phyloP scores from a whole-genome alignment of 2,113 vertebrate genomes.

The Colinus virginianus region DNA sequence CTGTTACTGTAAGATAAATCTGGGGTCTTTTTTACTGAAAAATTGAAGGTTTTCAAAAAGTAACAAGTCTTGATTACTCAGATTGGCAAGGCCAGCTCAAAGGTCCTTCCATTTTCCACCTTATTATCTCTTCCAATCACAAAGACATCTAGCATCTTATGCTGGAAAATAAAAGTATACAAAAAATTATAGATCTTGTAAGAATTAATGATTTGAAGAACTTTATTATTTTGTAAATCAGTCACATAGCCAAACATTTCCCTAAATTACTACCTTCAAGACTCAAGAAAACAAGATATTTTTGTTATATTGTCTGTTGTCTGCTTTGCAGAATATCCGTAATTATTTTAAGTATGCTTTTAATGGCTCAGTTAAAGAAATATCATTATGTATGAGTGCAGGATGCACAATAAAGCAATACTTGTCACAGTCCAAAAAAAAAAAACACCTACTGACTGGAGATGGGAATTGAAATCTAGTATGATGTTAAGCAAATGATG shows the following conservation, averaged over 20 bases:
- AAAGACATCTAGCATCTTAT: neutral
- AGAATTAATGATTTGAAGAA: neutral
- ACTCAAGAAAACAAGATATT: neutral
- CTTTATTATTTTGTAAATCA: neutral
- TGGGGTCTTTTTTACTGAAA: neutral
- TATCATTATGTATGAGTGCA: neutral
- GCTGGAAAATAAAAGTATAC: neutral
- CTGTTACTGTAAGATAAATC: neutral
- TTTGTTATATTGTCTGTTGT: neutral
- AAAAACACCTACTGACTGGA: neutral
- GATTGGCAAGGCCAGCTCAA: neutral
- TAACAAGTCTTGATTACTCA: neutral
- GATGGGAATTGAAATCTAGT: neutral
- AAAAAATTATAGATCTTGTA: neutral
- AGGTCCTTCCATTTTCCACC: neutral
- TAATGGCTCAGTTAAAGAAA: neutral
- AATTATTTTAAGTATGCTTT: neutral
- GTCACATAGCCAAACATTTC: neutral
- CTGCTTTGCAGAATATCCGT: neutral
- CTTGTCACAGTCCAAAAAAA: neutral
- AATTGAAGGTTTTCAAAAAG: neutral
- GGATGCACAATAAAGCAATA: neutral
- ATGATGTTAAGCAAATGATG: constrained; percentile 3
- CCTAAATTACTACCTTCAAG: neutral
- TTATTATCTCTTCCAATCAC: neutral